A percentile compares a stretch with the other conserved stretches of the same genome.
These are phyloP conservation scores for Microcebus jonahi DNA, from an alignment of 2,113 vertebrate species.

Conservation along the genomic window DNA sequence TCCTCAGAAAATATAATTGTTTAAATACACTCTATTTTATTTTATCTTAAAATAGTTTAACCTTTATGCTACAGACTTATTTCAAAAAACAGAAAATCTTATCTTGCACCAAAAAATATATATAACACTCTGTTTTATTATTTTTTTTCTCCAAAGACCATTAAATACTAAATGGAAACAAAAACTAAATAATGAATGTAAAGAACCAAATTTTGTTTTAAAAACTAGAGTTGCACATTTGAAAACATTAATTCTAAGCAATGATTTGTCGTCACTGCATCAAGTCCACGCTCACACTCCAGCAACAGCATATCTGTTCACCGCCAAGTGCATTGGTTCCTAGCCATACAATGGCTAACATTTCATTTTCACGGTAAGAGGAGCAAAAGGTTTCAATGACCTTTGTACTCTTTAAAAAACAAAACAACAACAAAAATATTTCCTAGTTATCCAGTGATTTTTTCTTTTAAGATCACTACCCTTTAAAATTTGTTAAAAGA, in stretches of 20 bases:
- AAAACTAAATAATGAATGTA: constrained; percentile 85
- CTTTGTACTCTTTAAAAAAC: constrained; percentile 76
- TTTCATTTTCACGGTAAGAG: constrained; percentile 79
- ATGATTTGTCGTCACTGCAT: constrained; percentile 82
- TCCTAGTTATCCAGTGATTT: constrained; percentile 87
- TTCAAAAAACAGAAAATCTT: constrained; percentile 94
- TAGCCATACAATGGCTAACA: constrained; percentile 84
- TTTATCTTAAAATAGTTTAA: constrained; percentile 97
- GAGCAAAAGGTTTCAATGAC: constrained; percentile 76
- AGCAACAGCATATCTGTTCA: constrained; percentile 80
- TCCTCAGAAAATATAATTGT: constrained; percentile 81
- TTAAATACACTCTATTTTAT: constrained; percentile 98
- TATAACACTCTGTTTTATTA: constrained; percentile 90
- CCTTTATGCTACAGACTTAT: constrained; percentile 97
- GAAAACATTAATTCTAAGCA: constrained; percentile 81
- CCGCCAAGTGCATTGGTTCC: constrained; percentile 81
- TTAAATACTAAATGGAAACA: constrained; percentile 93
- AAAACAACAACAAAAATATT: constrained; percentile 64
- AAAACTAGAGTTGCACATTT: constrained; percentile 80
- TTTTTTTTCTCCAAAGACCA: constrained; percentile 89
- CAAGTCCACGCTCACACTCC: constrained; percentile 81
- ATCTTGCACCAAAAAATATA: constrained; percentile 91
- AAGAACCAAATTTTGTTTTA: constrained; percentile 78
- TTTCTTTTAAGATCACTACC: constrained; percentile 79
- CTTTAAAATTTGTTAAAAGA: constrained; percentile 79